Base-by-base conservation (phyloP, 2,113 vertebrate species). In the Plectropomus leopardus region DNA sequence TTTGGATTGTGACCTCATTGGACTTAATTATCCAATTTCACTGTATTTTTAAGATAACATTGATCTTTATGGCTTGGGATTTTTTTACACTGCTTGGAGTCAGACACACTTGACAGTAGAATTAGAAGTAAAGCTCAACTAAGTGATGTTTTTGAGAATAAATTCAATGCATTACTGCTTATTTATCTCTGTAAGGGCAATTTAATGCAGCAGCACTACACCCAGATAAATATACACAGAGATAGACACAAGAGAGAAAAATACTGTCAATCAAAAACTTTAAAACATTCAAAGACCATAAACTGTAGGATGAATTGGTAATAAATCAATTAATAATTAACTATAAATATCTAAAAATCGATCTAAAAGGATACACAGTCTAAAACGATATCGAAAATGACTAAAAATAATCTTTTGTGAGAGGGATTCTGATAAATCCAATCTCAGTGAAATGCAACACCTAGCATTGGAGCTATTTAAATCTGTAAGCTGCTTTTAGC, bases 401-500 rank as follows among this genome's bases (percentile, higher is more conserved):
- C 15, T 45, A 5, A 66, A n/a, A 58, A 72, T 51, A 60, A 14
- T 26, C 1, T 57, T 24, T 34, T 24, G 3, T 57, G n/a, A 23
- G 30, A 4, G 9, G n/a, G 36, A 16, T 8, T 0, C 7, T 45
- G 36, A 1, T 58, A 11, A 23, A 51, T 4, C n/a, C 8, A 48
- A 4, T 34, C 26, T 21, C 9, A 53, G 15, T 51, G 4, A 63
- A 48, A 36, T 48, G 28, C 5, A 45, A 72, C 67, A 59, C 11
- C 42, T 14, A 47, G 21, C 6, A 10, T 28, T 16, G 5, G 7
- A 68, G 70, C 61, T 78, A 61, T 74, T 71, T 76, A 71, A 53
- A 75, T 40, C 47, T 78, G 4, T 78, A 84, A 85, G 78, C 65
- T 72, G 72, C 71, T 69, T 67, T 73, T 47, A 84, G 32, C 28